Evolutionary conservation across 1,140 invertebrate species (phyloP), one percentile per base, ranked within the genome.

Genomic region (Anthonomus grandis): DNA sequence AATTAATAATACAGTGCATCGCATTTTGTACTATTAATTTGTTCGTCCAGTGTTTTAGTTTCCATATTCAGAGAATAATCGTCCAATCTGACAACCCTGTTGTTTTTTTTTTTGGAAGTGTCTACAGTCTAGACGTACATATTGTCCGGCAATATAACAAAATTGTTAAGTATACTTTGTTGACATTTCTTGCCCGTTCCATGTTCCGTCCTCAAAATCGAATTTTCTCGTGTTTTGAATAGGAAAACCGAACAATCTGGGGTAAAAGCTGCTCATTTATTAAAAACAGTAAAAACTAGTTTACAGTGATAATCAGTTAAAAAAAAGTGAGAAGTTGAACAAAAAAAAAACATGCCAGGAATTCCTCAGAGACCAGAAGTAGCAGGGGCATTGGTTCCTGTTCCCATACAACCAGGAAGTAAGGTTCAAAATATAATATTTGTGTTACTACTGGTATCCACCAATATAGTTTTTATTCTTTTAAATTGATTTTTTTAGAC

Each of bases 311-410:
- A 17, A 18, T 13, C 39, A 42, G 10, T 18, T 4, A 42, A 42
- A 21, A 22, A 5, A 44, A 13, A 5, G 6, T 50, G 12, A 37
- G 9, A 6, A 34, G 2, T 21, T 50, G n/a, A n/a, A n/a, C n/a
- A n/a, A n/a, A n/a, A 36, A 3, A 37, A 2, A 18, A 31, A 31
- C 10, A 55, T 55, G 53, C 53, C 53, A 17, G 44, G 53, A 24
- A 48, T 55, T 18, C 15, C 34, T 4, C 12, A 38, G n/a, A 34
- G 48, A 38, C 24, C 25, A 31, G 53, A 55, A 48, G 25, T 55
- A 27, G 53, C 44, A 10, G 53, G 53, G 15, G 53, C 53, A 0
- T 34, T 55, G 21, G 31, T 34, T 10, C 31, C 31, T 34, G 31
- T 34, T 34, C 31, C 31, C 10, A 34, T 13, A 34, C 31, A 34